These are phyloP conservation scores for Dreissena polymorpha DNA, from an alignment of 1,140 invertebrate species.

Conservation along the genomic window DNA sequence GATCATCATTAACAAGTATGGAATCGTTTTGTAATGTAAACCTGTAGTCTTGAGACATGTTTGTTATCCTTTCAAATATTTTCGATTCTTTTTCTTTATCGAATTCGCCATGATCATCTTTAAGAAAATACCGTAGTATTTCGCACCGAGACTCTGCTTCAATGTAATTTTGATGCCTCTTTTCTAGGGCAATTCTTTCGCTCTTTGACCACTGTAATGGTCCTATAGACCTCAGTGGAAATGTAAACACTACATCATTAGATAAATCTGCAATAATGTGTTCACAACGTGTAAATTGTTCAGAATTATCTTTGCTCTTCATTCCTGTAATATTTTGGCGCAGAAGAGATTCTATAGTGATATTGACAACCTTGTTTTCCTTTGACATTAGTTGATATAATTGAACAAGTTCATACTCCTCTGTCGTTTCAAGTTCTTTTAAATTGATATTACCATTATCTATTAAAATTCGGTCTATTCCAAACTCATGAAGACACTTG, in stretches of 20 bases:
- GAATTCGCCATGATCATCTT: neutral
- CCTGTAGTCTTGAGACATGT: neutral
- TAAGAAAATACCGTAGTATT: slow-evolving; percentile 1
- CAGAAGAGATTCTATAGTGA: too few relatives aligned
- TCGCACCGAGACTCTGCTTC: slow-evolving; percentile 14
- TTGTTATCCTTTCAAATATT: neutral
- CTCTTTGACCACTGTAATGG: slow-evolving; percentile 18
- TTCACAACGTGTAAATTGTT: neutral
- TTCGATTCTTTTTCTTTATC: neutral
- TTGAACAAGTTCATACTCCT: too few relatives aligned
- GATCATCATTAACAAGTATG: neutral
- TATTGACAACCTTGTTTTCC: too few relatives aligned
- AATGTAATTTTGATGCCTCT: neutral
- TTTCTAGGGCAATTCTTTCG: neutral
- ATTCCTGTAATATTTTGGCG: too few relatives aligned
- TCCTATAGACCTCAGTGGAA: slow-evolving; percentile 1
- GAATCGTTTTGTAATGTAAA: neutral
- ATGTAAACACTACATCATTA: neutral
- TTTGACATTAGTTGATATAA: too few relatives aligned
- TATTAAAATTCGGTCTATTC: too few relatives aligned
- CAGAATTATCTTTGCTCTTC: too few relatives aligned
- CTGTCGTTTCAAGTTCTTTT: too few relatives aligned
- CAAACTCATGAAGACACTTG: too few relatives aligned
- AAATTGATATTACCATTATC: too few relatives aligned
- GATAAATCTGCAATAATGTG: neutral